Evolutionary conservation across 2,113 vertebrate genomes (phyloP).

Genomic region (Lepisosteus oculatus): DNA sequence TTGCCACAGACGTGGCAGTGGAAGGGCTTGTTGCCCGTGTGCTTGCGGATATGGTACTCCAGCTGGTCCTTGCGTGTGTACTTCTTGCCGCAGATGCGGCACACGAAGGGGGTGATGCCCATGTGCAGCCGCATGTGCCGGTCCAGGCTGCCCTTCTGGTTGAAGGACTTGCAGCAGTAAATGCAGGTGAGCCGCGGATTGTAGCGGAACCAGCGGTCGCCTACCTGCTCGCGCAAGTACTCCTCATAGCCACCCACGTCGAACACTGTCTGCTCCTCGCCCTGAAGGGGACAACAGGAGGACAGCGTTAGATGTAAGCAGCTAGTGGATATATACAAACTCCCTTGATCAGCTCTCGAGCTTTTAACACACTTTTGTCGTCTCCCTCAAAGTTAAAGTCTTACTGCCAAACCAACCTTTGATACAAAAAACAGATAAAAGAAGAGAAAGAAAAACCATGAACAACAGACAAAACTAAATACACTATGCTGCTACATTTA

Average conservation of each 20-base stretch:
- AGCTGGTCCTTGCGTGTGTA: slow-evolving; percentile 98
- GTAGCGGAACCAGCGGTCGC: slow-evolving; percentile 97
- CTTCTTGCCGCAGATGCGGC: slow-evolving; percentile 98
- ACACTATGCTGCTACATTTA: no score
- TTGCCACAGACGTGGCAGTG: slow-evolving; percentile 96
- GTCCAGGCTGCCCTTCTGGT: slow-evolving; percentile 98
- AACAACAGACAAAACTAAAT: no score
- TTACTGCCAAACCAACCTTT: no score
- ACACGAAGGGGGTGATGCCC: slow-evolving; percentile 97
- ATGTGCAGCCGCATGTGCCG: slow-evolving; percentile 98
- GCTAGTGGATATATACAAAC: no score
- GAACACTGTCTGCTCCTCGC: slow-evolving; percentile 81
- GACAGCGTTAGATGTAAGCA: not conserved
- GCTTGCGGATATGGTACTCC: slow-evolving; percentile 98
- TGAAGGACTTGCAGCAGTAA: slow-evolving; percentile 99
- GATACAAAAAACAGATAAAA: no score
- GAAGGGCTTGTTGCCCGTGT: slow-evolving; percentile 98
- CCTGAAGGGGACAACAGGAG: slow-evolving; percentile 56
- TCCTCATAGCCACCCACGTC: slow-evolving; percentile 94
- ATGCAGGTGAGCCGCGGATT: slow-evolving; percentile 96
- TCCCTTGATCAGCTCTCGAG: no score
- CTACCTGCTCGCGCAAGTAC: slow-evolving; percentile 92
- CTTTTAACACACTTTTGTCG: no score
- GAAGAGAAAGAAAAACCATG: no score
- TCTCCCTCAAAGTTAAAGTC: no score